Percentiles rank a stretch among this genome's conserved stretches.
Evolutionary conservation across 2,888 invertebrate species (phyloP).

Genomic region (Carabus problematicus): DNA sequence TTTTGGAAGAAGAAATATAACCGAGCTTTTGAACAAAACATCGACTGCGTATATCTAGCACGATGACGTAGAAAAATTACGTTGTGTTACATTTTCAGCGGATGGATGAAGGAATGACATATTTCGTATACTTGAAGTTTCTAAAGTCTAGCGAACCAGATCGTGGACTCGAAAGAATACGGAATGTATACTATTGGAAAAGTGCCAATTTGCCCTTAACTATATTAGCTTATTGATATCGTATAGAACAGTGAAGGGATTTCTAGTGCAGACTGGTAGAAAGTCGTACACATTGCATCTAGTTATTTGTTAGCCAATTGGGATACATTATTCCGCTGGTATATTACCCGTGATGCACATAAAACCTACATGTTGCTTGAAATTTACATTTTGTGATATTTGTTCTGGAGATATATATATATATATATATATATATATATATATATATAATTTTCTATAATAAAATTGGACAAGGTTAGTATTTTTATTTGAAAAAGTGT

Average conservation of each 20-base stretch:
- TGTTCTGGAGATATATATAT: no score
- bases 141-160: constrained; percentile 11
- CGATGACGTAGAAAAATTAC: constrained; percentile 7
- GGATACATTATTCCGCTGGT: neutral
- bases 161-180: neutral
- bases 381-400: neutral
- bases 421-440: no score
- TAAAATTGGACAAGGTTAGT: no score
- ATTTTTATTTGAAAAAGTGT: no score
- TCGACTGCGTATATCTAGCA: neutral
- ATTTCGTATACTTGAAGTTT: constrained; percentile 10
- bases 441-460: no score
- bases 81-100: neutral
- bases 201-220: constrained; percentile 22
- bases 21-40: constrained; percentile 6
- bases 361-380: constrained; percentile 4
- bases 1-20: constrained; percentile 7
- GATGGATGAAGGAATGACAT: constrained; percentile 2
- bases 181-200: constrained; percentile 19
- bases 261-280: neutral
- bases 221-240: constrained; percentile 28
- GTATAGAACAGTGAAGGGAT: constrained; percentile 3
- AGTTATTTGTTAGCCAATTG: constrained; percentile 1
- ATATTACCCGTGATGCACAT: neutral
- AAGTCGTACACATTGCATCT: no score